Evolutionary conservation across 2,113 vertebrate genomes (phyloP).

Genomic region (Tupaia chinensis): DNA sequence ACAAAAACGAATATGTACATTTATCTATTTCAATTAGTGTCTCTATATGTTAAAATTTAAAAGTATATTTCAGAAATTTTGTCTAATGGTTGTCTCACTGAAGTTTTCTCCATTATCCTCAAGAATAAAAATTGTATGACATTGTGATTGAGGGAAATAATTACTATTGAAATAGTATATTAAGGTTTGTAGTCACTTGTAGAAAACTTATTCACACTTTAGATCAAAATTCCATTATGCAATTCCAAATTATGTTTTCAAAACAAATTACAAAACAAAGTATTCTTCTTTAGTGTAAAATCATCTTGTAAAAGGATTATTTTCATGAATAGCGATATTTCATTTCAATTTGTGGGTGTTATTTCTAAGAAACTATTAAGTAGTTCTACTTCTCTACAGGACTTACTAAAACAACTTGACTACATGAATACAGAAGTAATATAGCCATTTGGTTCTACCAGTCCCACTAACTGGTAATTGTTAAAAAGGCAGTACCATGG

Average conservation of each 20-base stretch:
- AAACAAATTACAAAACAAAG: conserved; percentile 83
- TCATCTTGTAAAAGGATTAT: conserved; percentile 79
- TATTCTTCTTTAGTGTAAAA: conserved; percentile 71
- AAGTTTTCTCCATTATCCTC: conserved; percentile 58
- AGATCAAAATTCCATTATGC: conserved; percentile 79
- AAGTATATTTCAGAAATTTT: conserved; percentile 54
- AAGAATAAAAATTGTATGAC: conserved; percentile 57
- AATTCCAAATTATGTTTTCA: conserved; percentile 78
- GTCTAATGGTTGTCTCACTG: conserved; percentile 54
- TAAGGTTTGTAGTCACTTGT: conserved; percentile 75
- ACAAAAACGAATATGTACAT: background rate
- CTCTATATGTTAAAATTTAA: conserved; percentile 56
- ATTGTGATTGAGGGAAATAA: conserved; percentile 61
- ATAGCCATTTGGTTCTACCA: conserved; percentile 69
- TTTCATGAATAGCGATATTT: conserved; percentile 81
- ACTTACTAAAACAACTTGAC: conserved; percentile 78
- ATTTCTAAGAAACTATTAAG: conserved; percentile 81
- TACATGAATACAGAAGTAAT: conserved; percentile 54
- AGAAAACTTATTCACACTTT: conserved; percentile 75
- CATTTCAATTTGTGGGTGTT: conserved; percentile 73
- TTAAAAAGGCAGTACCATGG: conserved; percentile 35
- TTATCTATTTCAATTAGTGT: conserved; percentile 54
- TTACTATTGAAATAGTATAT: conserved; percentile 70
- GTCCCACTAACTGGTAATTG: conserved; percentile 67
- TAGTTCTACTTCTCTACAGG: conserved; percentile 74